Evolutionary conservation across 1,140 invertebrate genomes (phyloP), one percentile per base, ranked within the genome.

Genomic region (Lordiphosa mommai): DNA sequence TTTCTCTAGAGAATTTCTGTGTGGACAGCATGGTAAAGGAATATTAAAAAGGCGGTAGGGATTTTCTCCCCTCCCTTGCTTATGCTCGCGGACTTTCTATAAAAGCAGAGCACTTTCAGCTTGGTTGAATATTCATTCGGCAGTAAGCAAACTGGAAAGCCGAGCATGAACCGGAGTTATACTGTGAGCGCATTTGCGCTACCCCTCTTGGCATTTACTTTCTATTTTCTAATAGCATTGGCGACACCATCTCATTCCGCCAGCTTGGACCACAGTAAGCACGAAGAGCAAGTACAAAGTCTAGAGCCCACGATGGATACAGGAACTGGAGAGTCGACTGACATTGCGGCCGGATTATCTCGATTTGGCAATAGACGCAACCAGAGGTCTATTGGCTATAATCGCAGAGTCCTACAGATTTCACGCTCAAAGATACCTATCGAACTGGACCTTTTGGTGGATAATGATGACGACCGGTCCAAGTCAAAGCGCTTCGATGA

Each of bases 401-500:
- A 50, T 23, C 56, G 50, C 5, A 60, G 57, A 33, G 41, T 69
- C 3, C 32, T 67, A 6, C 43, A 68, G 13, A 46, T 72, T 12
- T 61, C 71, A 7, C 67, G 64, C 7, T 61, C 68, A 1, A 61
- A 72, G 3, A 61, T 86, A 55, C 52, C 68, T 10, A 17, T 61
- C 43, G 55, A 89, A 82, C 4, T 84, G 20, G 90, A 91, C 37
- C 60, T 88, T 14, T 55, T 88, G 5, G 57, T 89, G 40, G 90
- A 91, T 32, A 91, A 91, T 27, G 91, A 92, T 7, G 59, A 60
- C 13, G 91, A 92, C n/a, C 91, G 91, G 17, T 86, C 90, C 29
- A 57, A 90, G 10, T 88, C 89, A 12, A 92, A 92, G 63, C 86
- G 92, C 1, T 91, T 90, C 23, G 92, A 93, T 55, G 92, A 93